phyloP scores from a whole-genome alignment of 35 echinoderm and acorn worm genomes.

The Patiria miniata region DNA sequence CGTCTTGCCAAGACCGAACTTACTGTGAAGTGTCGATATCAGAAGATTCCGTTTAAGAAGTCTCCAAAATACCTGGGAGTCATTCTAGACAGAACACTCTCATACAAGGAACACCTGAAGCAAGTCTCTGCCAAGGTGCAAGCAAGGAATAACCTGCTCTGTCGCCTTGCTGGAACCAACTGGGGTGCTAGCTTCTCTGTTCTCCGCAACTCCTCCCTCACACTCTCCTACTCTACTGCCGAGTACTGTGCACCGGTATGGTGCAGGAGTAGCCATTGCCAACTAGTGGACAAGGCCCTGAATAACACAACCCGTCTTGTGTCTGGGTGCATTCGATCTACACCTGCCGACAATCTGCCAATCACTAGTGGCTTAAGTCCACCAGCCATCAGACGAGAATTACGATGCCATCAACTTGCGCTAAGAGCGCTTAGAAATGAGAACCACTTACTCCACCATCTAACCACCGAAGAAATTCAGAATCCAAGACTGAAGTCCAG shows the following conservation, averaged over 20 bases:
- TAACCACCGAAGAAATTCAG: background rate
- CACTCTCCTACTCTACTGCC: background rate
- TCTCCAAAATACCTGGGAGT: too few species aligned
- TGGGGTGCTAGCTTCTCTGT: background rate
- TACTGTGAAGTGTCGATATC: too few species aligned
- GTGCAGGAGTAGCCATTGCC: too few species aligned
- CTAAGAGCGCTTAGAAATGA: background rate
- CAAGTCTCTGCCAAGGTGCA: background rate
- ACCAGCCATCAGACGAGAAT: background rate
- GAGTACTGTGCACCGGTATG: too few species aligned
- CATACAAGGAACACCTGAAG: background rate
- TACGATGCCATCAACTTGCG: background rate
- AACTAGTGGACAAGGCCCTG: too few species aligned
- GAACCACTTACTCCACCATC: background rate
- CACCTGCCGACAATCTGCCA: background rate
- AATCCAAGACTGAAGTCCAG: too few species aligned
- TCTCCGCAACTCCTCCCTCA: background rate
- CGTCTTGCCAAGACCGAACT: too few species aligned
- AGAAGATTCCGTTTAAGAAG: too few species aligned
- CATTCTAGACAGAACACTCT: too few species aligned
- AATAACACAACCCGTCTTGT: too few species aligned
- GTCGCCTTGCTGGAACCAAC: background rate
- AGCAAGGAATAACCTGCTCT: background rate
- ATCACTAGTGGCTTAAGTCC: conserved; percentile 1
- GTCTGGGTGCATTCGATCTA: background rate